phyloP scores from a whole-genome alignment of 2,113 vertebrate genomes.

The Prinia subflava region DNA sequence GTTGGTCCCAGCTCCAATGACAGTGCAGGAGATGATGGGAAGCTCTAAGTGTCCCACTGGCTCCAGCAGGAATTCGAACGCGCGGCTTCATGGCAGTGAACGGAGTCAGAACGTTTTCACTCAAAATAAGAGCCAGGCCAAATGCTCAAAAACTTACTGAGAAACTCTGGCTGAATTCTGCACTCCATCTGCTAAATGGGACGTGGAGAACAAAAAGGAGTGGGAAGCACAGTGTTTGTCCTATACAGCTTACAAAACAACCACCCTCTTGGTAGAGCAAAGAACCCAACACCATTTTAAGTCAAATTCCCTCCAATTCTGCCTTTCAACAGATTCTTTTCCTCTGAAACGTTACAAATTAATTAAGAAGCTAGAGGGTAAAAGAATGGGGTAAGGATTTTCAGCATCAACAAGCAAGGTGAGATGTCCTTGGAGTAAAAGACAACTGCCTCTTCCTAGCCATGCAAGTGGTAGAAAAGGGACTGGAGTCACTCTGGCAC shows the following conservation, averaged over 20 bases:
- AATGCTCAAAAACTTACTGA: slow-evolving; percentile 27
- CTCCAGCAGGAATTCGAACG: slow-evolving; percentile 31
- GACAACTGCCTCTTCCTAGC: not conserved
- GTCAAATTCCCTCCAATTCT: not conserved
- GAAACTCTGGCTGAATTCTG: slow-evolving; percentile 27
- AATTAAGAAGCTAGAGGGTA: not conserved
- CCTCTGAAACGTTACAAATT: not conserved
- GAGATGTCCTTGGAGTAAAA: not conserved
- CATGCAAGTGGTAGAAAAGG: not conserved
- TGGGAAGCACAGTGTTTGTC: slow-evolving; percentile 4
- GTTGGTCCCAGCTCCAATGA: slow-evolving; percentile 45
- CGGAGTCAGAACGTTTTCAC: slow-evolving; percentile 37
- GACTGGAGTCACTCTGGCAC: not conserved
- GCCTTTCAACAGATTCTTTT: not conserved
- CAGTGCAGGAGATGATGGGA: slow-evolving; percentile 39
- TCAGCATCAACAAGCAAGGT: not conserved
- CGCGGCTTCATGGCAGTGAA: not conserved
- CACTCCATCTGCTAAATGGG: slow-evolving; percentile 43
- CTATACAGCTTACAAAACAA: slow-evolving; percentile 2
- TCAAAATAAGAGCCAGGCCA: slow-evolving; percentile 56
- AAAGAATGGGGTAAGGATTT: not conserved
- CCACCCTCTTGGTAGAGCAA: not conserved
- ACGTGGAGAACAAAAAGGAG: slow-evolving; percentile 16
- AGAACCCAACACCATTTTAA: not conserved
- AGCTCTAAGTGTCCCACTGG: slow-evolving; percentile 48